Percentiles rank a stretch among this genome's conserved stretches.
Conservation (phyloP, 1,140 invertebrate species). For the Papilio polytes region DNA sequence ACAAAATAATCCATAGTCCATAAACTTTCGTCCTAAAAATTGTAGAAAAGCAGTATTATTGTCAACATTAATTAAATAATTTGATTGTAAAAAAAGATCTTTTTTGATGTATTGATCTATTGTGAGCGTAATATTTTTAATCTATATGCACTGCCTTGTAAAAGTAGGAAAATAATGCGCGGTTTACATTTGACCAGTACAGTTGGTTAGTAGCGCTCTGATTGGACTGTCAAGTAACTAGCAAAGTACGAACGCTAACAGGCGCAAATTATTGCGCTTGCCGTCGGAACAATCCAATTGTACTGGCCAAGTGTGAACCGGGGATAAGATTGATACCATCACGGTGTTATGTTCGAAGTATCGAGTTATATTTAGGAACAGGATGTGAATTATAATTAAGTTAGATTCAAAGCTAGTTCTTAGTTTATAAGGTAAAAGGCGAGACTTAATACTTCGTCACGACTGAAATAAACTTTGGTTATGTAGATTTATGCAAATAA, state of each 20-base stretch:
- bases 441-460: neutral
- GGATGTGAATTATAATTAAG: constrained; percentile 5
- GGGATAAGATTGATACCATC: constrained; percentile 14
- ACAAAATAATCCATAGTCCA: neutral
- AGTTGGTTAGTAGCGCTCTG: too few species aligned
- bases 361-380: neutral
- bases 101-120: neutral
- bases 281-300: too few species aligned
- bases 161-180: neutral
- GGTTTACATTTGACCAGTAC: too few species aligned
- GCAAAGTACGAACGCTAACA: too few species aligned
- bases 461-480: neutral
- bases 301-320: too few species aligned
- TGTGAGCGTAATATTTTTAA: neutral
- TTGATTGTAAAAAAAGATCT: neutral
- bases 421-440: neutral
- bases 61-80: neutral
- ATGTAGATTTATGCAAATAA: too few species aligned
- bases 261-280: too few species aligned
- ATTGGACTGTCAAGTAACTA: too few species aligned
- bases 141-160: neutral
- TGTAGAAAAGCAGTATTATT: neutral
- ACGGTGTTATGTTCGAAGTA: neutral
- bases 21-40: neutral
- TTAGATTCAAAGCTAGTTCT: neutral